Base-by-base conservation (phyloP, 2,888 invertebrate genomes). In the Sipunculus nudus region DNA sequence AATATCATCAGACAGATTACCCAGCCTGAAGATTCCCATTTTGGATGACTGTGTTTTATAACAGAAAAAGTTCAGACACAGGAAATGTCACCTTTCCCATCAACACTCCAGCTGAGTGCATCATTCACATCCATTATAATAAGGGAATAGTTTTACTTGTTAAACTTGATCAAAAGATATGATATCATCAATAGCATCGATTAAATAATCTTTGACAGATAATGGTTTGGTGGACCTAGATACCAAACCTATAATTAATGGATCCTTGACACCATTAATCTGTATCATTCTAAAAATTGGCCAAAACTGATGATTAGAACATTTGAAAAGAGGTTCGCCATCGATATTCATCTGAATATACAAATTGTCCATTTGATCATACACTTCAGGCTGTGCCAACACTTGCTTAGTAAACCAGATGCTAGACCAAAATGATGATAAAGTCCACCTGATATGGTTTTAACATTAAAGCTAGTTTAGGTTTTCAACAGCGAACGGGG, bases 81-180 rank as follows among this genome's bases (percentile, higher is more conserved):
- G 61, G 69, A 41, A 65, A 67, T 4, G 65, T 65, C 54, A 65
- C 60, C 46, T 63, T 67, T 2, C 55, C 53, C n/a, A 40, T 19
- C 45, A 41, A 58, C 32, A 29, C 43, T 39, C 62, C 59, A 28
- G 21, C 21, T 64, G 60, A 3, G 13, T 29, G 63, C 75, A 77
- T 57, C 68, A 72, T n/a, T 72, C 70, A 65, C 75, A 76, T 8
- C 74, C 74, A 66, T 63, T 57, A 65, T 72, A 75, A 2, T 70
- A 75, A 59, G 52, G 72, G 53, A 73, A 72, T 3, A 67, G 63
- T 61, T 75, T 75, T 8, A 54, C 59, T n/a, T 49, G 40, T 35
- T 35, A 13, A 35, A 35, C 35, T 16, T n/a, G n/a, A n/a, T n/a
- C n/a, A n/a, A n/a, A n/a, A n/a, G n/a, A n/a, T n/a, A n/a, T n/a